Percentiles rank a stretch among this genome's conserved stretches.
Evolutionary conservation across 2,888 invertebrate species (phyloP).

Genomic region (Ceratothoa steindachneri): DNA sequence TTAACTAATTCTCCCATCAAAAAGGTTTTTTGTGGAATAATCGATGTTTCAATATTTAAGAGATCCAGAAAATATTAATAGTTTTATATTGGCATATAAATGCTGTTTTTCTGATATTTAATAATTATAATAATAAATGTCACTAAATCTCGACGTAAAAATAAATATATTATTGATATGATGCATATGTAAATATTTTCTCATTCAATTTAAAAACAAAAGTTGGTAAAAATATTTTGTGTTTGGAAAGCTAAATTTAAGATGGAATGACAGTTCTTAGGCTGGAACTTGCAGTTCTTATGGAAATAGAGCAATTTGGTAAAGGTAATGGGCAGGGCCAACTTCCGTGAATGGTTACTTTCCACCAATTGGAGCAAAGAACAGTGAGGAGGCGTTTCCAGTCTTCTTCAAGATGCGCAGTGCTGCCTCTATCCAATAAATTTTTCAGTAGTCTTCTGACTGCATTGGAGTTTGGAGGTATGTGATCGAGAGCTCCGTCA

Average conservation of each 20-base stretch:
- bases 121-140: too few relatives aligned
- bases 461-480: conserved; percentile 1
- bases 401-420: conserved; percentile 5
- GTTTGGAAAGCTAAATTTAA: conserved; percentile 9
- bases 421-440: neutral
- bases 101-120: too few relatives aligned
- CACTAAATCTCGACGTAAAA: too few relatives aligned
- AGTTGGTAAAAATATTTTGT: neutral
- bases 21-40: too few relatives aligned
- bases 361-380: neutral
- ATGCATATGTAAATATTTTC: conserved; percentile 7
- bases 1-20: too few relatives aligned
- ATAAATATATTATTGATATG: conserved; percentile 10
- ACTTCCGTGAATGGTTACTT: neutral
- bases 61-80: too few relatives aligned
- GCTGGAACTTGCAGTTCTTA: conserved; percentile 8
- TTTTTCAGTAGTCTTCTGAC: conserved; percentile 10
- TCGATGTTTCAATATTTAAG: too few relatives aligned
- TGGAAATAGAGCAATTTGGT: conserved; percentile 7
- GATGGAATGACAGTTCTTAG: conserved; percentile 12
- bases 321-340: neutral
- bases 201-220: conserved; percentile 12
- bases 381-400: neutral
- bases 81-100: too few relatives aligned
- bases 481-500: neutral